Evolutionary conservation across 2,113 vertebrate genomes (phyloP), one percentile per base, ranked within the genome.

Genomic region (Thunnus maccoyii): DNA sequence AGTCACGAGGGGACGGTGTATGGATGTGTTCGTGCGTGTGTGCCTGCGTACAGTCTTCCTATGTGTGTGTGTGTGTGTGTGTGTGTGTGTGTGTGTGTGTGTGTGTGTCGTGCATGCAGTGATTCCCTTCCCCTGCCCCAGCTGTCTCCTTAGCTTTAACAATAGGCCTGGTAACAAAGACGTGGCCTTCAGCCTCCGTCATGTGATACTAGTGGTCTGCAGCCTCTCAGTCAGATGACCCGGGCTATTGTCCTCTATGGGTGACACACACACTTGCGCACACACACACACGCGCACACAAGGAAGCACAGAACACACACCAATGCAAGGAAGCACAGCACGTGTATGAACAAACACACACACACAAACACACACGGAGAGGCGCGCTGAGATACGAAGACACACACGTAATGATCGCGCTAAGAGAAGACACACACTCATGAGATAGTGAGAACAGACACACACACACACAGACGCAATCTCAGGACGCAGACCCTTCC

Each of bases 141-240:
- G 91, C 91, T 93, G 93, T 93, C 93, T 94, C 90, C 89, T 92
- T 90, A 88, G 91, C 89, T 84, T 88, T 84, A 86, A 94, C 93
- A 94, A 94, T 94, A 88, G 93, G 87, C 87, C 91, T 63, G 87
- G 70, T 92, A 91, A 94, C 93, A 94, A 94, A 94, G 93, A 93
- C 83, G 78, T 91, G 86, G 93, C 91, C 91, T 94, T 93, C 91
- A 93, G 91, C 89, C 89, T 86, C 90, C 63, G 92, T 91, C 93
- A 94, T 94, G 93, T 94, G 93, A 94, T 90, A 88, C 86, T 86
- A 86, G 89, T 89, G 90, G 90, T 92, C 91, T 89, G 88, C 89
- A 87, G 89, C 88, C 82, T 91, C 90, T 85, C 83, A 70, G 91
- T 94, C 93, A 94, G 89, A 92, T 94, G 93, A 93, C 89, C 92